These are phyloP conservation scores for Peromyscus aztecus DNA, from an alignment of 2,797 vertebrate species.

Conservation along the genomic window DNA sequence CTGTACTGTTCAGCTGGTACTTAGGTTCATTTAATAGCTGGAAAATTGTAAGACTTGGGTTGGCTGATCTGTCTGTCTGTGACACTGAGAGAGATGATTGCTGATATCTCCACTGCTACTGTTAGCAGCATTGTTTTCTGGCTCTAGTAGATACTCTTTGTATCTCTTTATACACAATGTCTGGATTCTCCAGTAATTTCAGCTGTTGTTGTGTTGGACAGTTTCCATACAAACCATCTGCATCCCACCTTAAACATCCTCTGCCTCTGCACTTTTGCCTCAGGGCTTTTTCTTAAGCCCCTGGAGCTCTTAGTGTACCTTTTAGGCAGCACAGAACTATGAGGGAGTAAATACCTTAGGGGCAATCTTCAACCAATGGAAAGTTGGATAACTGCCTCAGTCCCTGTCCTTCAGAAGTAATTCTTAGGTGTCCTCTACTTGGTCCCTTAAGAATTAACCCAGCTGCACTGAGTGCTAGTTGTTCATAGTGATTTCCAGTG, in stretches of 20 bases:
- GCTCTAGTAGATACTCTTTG: not conserved
- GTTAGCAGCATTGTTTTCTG: not conserved
- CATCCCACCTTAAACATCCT: too few relatives aligned
- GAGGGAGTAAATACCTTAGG: not conserved
- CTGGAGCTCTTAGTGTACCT: not conserved
- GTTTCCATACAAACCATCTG: not conserved
- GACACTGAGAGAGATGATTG: not conserved
- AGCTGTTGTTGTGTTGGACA: not conserved
- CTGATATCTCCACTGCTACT: not conserved
- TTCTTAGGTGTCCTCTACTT: not conserved
- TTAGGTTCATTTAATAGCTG: not conserved
- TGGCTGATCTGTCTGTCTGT: not conserved
- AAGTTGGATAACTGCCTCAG: not conserved
- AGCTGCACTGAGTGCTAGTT: not conserved
- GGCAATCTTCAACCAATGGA: not conserved
- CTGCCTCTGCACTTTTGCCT: not conserved
- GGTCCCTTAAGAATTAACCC: not conserved
- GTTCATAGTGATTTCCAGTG: not conserved
- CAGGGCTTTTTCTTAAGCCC: not conserved
- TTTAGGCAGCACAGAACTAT: not conserved
- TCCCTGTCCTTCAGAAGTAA: not conserved
- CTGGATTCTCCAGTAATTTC: not conserved
- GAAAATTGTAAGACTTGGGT: not conserved
- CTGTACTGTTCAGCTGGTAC: not conserved
- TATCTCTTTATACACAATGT: not conserved